Percentiles rank a stretch among this genome's conserved stretches.
Conservation (phyloP, 2,888 invertebrate species). For the Latrodectus elegans region DNA sequence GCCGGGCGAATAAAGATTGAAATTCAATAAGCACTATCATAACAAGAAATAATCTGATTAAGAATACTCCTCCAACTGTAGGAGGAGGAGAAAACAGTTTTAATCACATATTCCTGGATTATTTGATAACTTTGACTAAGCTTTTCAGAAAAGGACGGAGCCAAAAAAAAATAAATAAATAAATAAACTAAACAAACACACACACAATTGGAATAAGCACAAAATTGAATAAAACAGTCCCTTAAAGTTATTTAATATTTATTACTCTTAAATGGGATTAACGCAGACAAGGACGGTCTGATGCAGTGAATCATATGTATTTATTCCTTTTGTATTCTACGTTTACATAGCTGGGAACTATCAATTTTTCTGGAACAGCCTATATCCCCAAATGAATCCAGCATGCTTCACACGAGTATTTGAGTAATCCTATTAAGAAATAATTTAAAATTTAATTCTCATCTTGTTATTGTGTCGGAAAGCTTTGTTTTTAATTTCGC, state of each 20-base stretch:
- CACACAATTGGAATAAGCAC: slow-evolving; percentile 3
- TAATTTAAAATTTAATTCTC: no score
- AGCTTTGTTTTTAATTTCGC: no score
- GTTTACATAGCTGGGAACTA: neutral
- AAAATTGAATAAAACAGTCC: slow-evolving; percentile 35
- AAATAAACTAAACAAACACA: neutral
- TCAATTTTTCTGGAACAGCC: neutral
- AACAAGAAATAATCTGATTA: neutral
- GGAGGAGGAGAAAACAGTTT: neutral
- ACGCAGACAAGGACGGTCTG: neutral
- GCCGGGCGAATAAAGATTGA: neutral
- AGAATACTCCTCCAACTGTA: neutral
- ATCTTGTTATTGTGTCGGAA: no score
- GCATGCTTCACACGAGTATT: neutral
- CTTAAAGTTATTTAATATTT: slow-evolving; percentile 40
- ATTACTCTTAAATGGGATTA: slow-evolving; percentile 46
- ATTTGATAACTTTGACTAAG: neutral
- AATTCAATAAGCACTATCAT: neutral
- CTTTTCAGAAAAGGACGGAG: neutral
- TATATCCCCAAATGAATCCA: slow-evolving; percentile 5
- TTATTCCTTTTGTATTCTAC: neutral
- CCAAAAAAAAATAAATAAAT: neutral
- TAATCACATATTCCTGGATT: neutral
- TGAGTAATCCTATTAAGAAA: neutral
- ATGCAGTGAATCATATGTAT: neutral